Base-by-base conservation (phyloP, 2,888 invertebrate genomes). In the Epistrophe grossulariae region DNA sequence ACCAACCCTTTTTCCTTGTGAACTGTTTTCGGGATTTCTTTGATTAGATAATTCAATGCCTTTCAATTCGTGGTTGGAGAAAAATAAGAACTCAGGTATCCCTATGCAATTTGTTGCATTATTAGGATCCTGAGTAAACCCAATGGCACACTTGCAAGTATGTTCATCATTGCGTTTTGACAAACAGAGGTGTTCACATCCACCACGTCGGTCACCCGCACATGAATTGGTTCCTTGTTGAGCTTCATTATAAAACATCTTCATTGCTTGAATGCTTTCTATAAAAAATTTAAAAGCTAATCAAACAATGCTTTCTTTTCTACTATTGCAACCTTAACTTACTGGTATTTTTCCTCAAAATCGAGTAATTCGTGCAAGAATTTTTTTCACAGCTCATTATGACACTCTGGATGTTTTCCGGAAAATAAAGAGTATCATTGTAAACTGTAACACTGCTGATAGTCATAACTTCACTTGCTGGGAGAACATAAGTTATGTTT, bases 11-110 rank as follows among this genome's bases (percentile, higher is more conserved):
- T 90, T 90, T 10, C 90, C 88, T 40, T 90, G 90, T 11, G 91
- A 88, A 62, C 76, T 80, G 11, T 82, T 59, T 1, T 28, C 48
- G 0, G 89, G 80, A 50, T 91, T 2, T 76, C 89, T 5, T 89
- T 90, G 9, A 79, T 91, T 90, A 52, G 90, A 90, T 66, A 93
- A 89, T 45, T 91, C 92, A 73, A 95, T 92, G 15, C 96, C 97
- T 89, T 95, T 95, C 83, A 97, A 94, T 92, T 97, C 97, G 94
- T 96, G 96, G 91, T 95, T 95, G 0, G 97, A 96, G 92, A 96
- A 97, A 89, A 97, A 94, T 74, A 97, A 91, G 91, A 97, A 96
- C 88, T 96, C 96, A 84, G 95, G 94, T 45, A 91, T 92, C 89
- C 94, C 94, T 60, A 94, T 91, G 88, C 95, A 95, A 57, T 93